Evolutionary conservation across 2,113 vertebrate species (phyloP).

Genomic region (Erythrolamprus reginae): DNA sequence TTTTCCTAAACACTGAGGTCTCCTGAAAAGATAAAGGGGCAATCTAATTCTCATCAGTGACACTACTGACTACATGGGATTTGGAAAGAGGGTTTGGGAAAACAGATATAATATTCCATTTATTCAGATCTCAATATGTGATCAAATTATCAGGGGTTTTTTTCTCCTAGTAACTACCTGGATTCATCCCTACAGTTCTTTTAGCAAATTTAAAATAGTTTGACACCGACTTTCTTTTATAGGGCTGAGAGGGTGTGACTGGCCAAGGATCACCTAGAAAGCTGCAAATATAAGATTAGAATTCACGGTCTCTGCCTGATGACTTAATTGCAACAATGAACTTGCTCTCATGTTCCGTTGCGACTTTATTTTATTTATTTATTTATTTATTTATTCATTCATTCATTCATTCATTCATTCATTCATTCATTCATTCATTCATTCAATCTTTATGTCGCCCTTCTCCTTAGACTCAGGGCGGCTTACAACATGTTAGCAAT

Average conservation of each 20-base stretch:
- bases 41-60: background rate
- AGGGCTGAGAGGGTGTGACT: background rate
- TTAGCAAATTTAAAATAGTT: background rate
- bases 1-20: background rate
- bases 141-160: background rate
- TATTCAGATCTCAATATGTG: background rate
- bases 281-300: background rate
- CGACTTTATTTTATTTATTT: too few species aligned
- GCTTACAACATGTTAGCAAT: too few species aligned
- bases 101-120: background rate
- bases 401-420: too few species aligned
- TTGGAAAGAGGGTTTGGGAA: background rate
- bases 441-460: too few species aligned
- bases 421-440: too few species aligned
- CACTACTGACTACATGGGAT: background rate
- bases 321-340: background rate
- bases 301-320: background rate
- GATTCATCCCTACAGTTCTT: background rate
- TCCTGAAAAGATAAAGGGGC: background rate
- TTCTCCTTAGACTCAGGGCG: too few species aligned
- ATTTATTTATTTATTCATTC: too few species aligned
- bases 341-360: background rate
- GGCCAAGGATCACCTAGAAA: background rate
- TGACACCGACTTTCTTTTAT: background rate
- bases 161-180: background rate